Base-by-base conservation (phyloP, 2,797 vertebrate genomes). In the Sternarchorhynchus goeldii region DNA sequence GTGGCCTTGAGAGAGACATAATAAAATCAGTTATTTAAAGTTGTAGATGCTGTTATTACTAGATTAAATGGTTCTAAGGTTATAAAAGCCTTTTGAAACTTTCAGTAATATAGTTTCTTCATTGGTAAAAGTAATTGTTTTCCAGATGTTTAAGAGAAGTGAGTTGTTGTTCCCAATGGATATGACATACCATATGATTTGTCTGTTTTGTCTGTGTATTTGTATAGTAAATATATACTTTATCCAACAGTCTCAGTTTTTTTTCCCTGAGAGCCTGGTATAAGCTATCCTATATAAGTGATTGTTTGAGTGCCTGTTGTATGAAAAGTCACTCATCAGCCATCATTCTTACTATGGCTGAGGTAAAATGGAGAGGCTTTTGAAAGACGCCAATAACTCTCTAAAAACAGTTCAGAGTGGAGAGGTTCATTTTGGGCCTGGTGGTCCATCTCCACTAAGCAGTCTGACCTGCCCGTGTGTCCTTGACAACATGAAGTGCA, bases 391-490 rank as follows among this genome's bases (percentile, higher is more conserved):
- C n/a, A 14, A n/a, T 7, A 2, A 20, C 63, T 31, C 7, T 8
- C 18, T 4, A 45, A 41, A 68, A 73, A 25, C 60, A 79, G 62
- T 53, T 59, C 36, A 21, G 0, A 12, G 2, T 39, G 32, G 39
- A 68, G 56, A 62, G 63, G 60, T 53, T 53, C 17, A 18, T 29
- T 31, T 70, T 12, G 56, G 53, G 68, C 29, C 20, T 31, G 3
- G 66, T 16, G 32, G 10, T 73, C 36, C 31, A 67, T 79, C 70
- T 73, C 63, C 8, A 7, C 77, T 45, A 64, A 79, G 55, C 62
- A 6, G 63, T 7, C 21, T 68, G 77, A 73, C 70, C 77, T 0
- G 62, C 78, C 66, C 2, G 39, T 58, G 14, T 74, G 18, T 62
- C 72, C 63, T 67, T 70, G 68, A 21, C 67, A 55, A 21, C 14